These are phyloP conservation scores for Hyaena hyaena DNA, from an alignment of 2,113 vertebrate genomes.

Conservation along the genomic window DNA sequence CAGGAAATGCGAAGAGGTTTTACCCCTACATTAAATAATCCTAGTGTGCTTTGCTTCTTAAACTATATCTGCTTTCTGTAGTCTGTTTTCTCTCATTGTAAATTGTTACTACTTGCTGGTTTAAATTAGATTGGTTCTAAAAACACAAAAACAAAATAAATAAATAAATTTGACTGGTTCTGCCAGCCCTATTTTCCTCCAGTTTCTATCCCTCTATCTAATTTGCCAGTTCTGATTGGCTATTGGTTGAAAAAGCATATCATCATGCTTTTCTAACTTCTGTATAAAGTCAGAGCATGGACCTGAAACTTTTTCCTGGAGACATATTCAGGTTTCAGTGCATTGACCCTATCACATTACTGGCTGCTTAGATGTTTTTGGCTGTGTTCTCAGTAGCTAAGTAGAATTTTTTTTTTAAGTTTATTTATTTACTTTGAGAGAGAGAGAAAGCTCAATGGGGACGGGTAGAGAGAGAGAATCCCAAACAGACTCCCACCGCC, in stretches of 20 bases:
- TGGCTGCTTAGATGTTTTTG: background rate
- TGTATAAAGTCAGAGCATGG: background rate
- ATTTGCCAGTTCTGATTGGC: background rate
- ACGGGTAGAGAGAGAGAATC: no score
- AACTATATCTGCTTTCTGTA: background rate
- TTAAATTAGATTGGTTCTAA: constrained; percentile 34
- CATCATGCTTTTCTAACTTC: background rate
- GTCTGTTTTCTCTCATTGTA: background rate
- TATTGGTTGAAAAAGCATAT: background rate
- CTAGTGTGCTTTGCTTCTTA: background rate
- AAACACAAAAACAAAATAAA: no score
- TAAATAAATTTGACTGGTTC: constrained; percentile 11
- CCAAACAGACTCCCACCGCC: no score
- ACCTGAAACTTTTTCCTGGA: background rate
- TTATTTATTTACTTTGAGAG: no score
- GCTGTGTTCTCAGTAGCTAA: background rate
- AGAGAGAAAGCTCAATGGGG: no score
- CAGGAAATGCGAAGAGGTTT: constrained; percentile 39
- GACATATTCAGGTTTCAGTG: background rate
- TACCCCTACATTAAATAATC: background rate
- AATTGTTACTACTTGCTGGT: constrained; percentile 25
- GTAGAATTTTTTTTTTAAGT: background rate
- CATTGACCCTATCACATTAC: background rate
- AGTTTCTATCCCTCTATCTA: background rate
- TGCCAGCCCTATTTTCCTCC: background rate